Evolutionary conservation across 2,888 invertebrate species (phyloP).

Genomic region (Hipparchia sbordonii): DNA sequence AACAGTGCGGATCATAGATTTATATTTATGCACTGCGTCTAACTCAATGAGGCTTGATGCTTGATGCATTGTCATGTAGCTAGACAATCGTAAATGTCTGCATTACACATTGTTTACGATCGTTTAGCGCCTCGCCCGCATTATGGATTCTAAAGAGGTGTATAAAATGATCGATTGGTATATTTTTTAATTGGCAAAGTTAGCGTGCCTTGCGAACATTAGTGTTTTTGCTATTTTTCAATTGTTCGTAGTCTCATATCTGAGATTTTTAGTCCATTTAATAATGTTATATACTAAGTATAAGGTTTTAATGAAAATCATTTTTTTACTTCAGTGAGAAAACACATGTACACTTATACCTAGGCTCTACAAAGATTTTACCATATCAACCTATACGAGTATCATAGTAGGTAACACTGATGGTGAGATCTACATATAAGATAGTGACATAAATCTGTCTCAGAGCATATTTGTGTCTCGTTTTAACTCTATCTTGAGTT

Average conservation of each 20-base stretch:
- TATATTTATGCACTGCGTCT: conserved; percentile 60
- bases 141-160: conserved; percentile 46
- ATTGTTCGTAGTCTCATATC: conserved; percentile 8
- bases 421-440: too few relatives aligned
- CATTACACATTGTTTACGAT: conserved; percentile 72
- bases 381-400: too few relatives aligned
- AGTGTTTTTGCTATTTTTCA: conserved; percentile 19
- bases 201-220: conserved; percentile 20
- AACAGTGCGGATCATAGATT: conserved; percentile 64
- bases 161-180: conserved; percentile 34
- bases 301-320: too few relatives aligned
- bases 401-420: too few relatives aligned
- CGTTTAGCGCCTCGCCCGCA: conserved; percentile 54
- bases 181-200: conserved; percentile 26
- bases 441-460: too few relatives aligned
- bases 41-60: conserved; percentile 76
- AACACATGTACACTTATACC: too few relatives aligned
- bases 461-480: too few relatives aligned
- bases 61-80: conserved; percentile 74
- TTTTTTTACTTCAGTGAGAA: too few relatives aligned
- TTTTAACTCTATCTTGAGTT: too few relatives aligned
- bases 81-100: conserved; percentile 73
- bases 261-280: conserved; percentile 4
- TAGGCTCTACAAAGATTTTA: too few relatives aligned
- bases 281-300: not conserved